These are phyloP conservation scores for Psittacula cyanocephala DNA, from an alignment of 2,113 vertebrate species.

Conservation along the genomic window DNA sequence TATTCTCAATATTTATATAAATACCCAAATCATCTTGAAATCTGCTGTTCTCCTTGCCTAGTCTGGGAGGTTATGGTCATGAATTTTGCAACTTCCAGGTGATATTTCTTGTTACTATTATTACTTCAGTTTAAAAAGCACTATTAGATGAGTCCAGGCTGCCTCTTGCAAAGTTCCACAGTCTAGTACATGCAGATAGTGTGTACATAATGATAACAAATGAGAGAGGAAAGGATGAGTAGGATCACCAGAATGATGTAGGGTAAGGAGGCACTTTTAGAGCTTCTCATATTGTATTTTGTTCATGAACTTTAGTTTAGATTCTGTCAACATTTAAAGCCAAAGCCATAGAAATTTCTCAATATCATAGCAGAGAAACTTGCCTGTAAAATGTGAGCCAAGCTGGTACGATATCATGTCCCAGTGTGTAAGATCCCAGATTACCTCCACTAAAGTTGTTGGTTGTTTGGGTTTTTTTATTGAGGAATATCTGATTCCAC, in stretches of 20 bases:
- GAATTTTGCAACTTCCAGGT: not conserved
- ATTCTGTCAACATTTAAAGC: not conserved
- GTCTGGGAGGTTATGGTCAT: not conserved
- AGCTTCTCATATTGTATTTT: not conserved
- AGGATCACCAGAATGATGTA: not conserved
- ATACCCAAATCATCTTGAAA: not conserved
- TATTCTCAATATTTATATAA: not conserved
- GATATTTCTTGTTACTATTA: not conserved
- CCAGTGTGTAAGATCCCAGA: not conserved
- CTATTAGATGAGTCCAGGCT: not conserved
- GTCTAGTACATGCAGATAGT: not conserved
- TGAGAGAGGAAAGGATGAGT: not conserved
- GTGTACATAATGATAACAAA: accelerated
- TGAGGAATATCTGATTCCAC: not conserved
- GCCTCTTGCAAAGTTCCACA: not conserved
- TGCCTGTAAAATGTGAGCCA: not conserved
- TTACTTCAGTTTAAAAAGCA: not conserved
- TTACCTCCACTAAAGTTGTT: not conserved
- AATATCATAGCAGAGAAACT: not conserved
- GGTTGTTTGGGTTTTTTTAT: not conserved
- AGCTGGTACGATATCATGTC: not conserved
- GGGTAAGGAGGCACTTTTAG: not conserved
- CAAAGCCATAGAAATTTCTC: not conserved
- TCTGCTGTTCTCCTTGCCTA: not conserved
- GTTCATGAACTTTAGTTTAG: not conserved